Evolutionary conservation across 2,113 vertebrate genomes (phyloP).

Genomic region (Oxygymnocypris stewartii): DNA sequence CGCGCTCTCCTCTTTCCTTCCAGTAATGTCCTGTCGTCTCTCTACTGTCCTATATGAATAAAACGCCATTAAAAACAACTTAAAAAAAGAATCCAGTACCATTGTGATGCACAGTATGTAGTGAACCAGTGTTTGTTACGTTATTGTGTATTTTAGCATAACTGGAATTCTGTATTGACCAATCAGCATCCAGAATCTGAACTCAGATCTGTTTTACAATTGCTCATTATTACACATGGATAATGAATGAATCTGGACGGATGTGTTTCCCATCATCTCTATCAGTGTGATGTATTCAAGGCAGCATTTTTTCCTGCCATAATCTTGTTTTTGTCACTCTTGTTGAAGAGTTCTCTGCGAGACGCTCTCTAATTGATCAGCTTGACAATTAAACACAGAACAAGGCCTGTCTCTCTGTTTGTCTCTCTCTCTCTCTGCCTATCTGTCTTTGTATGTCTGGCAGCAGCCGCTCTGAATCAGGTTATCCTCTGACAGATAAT

Average conservation of each 20-base stretch:
- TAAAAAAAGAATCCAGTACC: not conserved
- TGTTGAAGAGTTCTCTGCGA: conserved; percentile 46
- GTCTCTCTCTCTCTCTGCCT: conserved; percentile 4
- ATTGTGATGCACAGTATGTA: not conserved
- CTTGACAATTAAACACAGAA: conserved; percentile 57
- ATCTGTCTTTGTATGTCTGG: conserved; percentile 4
- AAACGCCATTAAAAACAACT: too few species aligned
- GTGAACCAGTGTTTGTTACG: not conserved
- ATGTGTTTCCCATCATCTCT: not conserved
- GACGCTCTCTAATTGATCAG: conserved; percentile 62
- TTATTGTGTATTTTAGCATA: not conserved
- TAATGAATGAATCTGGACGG: not conserved
- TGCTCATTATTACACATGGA: not conserved
- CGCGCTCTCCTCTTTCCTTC: too few species aligned
- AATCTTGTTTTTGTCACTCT: conserved; percentile 28
- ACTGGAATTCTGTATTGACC: not conserved
- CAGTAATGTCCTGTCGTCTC: too few species aligned
- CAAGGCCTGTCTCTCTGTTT: conserved; percentile 9
- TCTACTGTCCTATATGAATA: too few species aligned
- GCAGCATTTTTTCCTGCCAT: not conserved
- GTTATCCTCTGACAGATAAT: conserved; percentile 66
- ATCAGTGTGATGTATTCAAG: not conserved
- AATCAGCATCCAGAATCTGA: not conserved
- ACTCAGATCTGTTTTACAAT: not conserved
- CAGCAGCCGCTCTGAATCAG: conserved; percentile 58